A percentile compares a stretch with the other conserved stretches of the same genome.
These are phyloP conservation scores for Osmerus mordax DNA, from an alignment of 2,113 vertebrate genomes.

Conservation along the genomic window DNA sequence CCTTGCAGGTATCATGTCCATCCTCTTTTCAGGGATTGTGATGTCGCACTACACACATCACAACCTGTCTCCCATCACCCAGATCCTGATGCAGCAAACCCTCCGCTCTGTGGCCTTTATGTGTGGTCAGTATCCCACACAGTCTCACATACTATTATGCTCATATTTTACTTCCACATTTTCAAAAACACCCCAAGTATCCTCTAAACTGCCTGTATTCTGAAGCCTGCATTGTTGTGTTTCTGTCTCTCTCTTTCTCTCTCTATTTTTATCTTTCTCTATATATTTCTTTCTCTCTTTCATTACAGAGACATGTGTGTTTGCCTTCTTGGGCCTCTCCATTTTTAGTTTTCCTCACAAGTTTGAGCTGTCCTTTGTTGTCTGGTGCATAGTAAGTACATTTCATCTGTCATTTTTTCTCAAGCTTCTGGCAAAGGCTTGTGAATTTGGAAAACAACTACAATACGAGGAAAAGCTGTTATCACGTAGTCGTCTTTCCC, in stretches of 20 bases:
- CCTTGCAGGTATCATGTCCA: slow-evolving; percentile 92
- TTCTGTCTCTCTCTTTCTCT: neutral
- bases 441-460: neutral
- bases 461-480: too few species aligned
- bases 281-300: slow-evolving; percentile 16
- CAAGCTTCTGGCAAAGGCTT: too few species aligned
- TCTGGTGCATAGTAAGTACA: slow-evolving; percentile 97
- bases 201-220: too few species aligned
- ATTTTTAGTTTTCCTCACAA: slow-evolving; percentile 99
- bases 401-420: neutral
- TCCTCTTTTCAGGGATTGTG: slow-evolving; percentile 95
- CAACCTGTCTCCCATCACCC: slow-evolving; percentile 95
- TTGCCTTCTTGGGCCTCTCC: slow-evolving; percentile 96
- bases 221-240: too few species aligned
- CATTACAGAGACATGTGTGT: slow-evolving; percentile 93
- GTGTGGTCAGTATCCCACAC: slow-evolving; percentile 81
- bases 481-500: too few species aligned
- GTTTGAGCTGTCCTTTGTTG: slow-evolving; percentile 97
- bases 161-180: neutral
- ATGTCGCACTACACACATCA: slow-evolving; percentile 99
- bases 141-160: neutral
- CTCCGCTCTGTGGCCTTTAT: slow-evolving; percentile 93
- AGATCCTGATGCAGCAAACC: slow-evolving; percentile 99
- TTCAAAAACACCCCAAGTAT: neutral
- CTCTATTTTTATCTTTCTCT: neutral